A percentile compares a stretch with the other conserved stretches of the same genome.
Evolutionary conservation across 2,113 vertebrate species (phyloP).

Genomic region (Martes martes): DNA sequence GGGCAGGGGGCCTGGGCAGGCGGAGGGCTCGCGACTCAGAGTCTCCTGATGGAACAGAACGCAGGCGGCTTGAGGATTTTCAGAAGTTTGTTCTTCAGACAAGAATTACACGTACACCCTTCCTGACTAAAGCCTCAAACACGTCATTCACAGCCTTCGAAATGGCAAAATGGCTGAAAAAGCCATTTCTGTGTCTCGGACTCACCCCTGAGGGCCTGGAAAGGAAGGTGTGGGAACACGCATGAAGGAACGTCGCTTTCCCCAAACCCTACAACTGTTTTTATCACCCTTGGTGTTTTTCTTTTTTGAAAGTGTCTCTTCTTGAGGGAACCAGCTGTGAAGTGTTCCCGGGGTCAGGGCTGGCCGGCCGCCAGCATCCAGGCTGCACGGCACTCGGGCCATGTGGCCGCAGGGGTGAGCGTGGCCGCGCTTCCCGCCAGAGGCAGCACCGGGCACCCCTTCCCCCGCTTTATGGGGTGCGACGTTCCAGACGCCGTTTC

Average conservation of each 20-base stretch:
- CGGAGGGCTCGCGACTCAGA: no score
- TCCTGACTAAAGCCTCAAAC: background rate
- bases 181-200: background rate
- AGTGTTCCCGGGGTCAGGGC: no score
- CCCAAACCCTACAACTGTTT: background rate
- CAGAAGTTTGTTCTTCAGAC: background rate
- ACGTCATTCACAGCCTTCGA: no score
- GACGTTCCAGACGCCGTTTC: background rate
- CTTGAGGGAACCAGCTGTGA: background rate
- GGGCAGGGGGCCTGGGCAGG: background rate
- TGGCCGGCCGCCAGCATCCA: no score
- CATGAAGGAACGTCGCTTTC: background rate
- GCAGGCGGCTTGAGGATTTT: background rate
- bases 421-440: background rate
- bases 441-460: background rate
- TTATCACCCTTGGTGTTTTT: background rate
- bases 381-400: background rate
- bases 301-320: background rate
- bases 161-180: background rate
- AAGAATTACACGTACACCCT: background rate
- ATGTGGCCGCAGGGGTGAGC: no score
- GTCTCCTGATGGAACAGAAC: background rate
- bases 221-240: background rate
- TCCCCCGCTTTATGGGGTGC: background rate
- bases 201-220: background rate